phyloP scores from a whole-genome alignment of 2,113 vertebrate genomes.

The Prunella himalayana region DNA sequence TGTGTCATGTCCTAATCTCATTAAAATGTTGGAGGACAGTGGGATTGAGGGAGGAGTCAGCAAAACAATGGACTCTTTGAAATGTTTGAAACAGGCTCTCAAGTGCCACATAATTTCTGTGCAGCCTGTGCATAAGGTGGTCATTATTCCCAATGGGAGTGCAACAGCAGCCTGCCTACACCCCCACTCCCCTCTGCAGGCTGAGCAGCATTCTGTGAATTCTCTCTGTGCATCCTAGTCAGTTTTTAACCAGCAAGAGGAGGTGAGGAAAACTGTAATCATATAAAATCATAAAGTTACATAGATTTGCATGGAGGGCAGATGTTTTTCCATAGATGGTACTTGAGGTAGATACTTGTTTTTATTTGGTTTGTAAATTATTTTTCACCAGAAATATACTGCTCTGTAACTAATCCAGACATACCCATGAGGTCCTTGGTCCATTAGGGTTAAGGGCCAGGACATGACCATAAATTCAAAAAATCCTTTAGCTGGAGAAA shows the following conservation, averaged over 20 bases:
- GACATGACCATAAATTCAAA: not conserved
- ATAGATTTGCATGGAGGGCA: not conserved
- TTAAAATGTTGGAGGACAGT: not conserved
- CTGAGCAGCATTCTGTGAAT: not conserved
- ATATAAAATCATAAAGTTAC: not conserved
- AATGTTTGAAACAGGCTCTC: not conserved
- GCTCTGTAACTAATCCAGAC: not conserved
- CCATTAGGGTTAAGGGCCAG: not conserved
- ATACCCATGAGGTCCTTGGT: not conserved
- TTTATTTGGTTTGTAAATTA: not conserved
- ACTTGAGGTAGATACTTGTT: not conserved
- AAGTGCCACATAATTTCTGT: not conserved
- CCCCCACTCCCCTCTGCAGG: fast-evolving
- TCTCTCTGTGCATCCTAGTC: not conserved
- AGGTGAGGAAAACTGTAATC: not conserved
- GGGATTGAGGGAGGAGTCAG: not conserved
- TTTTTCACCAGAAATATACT: not conserved
- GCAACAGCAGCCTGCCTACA: not conserved
- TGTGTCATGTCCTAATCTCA: not conserved
- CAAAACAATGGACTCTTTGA: not conserved
- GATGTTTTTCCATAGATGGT: not conserved
- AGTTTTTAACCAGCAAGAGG: not conserved
- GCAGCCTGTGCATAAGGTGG: not conserved
- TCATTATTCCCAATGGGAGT: not conserved
- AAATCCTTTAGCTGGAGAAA: not conserved